A percentile compares a stretch with the other conserved stretches of the same genome.
Conservation (phyloP, 2,888 invertebrate species). For the Rhimphoctona megacephalus region DNA sequence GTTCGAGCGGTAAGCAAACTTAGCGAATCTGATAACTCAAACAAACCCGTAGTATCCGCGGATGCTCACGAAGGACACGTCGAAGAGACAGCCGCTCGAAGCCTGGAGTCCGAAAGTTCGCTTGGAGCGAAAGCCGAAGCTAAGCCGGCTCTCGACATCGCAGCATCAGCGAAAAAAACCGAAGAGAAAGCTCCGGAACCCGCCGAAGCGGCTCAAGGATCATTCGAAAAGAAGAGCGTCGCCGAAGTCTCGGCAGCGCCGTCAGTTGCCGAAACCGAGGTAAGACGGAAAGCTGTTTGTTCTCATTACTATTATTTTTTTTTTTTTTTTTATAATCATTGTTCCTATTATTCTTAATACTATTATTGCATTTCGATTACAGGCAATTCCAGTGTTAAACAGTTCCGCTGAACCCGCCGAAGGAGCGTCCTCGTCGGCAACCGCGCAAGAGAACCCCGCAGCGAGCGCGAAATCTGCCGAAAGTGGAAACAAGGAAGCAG, state of each 20-base stretch:
- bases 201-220: background rate
- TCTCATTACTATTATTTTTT: background rate
- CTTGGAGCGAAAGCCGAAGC: constrained; percentile 11
- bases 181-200: background rate
- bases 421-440: constrained; percentile 25
- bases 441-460: constrained; percentile 55
- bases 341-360: background rate
- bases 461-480: constrained; percentile 64
- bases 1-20: constrained; percentile 66
- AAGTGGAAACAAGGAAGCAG: constrained; percentile 40
- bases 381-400: constrained; percentile 40
- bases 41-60: constrained; percentile 67
- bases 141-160: constrained; percentile 35
- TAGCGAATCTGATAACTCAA: constrained; percentile 80
- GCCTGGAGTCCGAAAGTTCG: constrained; percentile 9
- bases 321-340: background rate
- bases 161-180: constrained; percentile 6
- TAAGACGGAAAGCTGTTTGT: background rate
- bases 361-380: constrained; percentile 10
- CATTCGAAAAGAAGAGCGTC: constrained; percentile 21
- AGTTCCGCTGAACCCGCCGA: constrained; percentile 30
- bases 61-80: constrained; percentile 70
- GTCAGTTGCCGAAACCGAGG: constrained; percentile 7
- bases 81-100: constrained; percentile 51
- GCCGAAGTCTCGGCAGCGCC: constrained; percentile 15